Evolutionary conservation across 2,888 invertebrate genomes (phyloP).

Genomic region (Netelia fuscicornis): DNA sequence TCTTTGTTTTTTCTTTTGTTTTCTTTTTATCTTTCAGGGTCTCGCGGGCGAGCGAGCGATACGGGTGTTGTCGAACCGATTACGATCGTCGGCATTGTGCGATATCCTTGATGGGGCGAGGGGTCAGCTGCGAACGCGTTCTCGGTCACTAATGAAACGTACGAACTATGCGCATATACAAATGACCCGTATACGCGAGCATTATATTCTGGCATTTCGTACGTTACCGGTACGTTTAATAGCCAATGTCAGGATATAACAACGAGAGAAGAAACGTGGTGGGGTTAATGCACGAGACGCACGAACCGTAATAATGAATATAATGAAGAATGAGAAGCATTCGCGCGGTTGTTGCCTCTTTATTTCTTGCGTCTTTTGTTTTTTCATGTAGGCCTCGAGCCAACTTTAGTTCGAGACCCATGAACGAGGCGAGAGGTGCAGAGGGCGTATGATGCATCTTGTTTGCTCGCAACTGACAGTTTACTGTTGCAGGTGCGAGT

Average conservation of each 20-base stretch:
- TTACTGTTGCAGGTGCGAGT: constrained; percentile 68
- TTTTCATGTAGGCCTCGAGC: not conserved
- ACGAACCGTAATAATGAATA: too few relatives aligned
- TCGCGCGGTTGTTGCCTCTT: too few relatives aligned
- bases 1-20: not conserved
- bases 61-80: constrained; percentile 57
- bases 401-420: constrained; percentile 27
- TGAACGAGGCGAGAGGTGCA: not conserved
- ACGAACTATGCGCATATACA: constrained; percentile 53
- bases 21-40: too few relatives aligned
- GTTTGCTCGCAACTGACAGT: constrained; percentile 66
- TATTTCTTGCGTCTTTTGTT: not conserved
- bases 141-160: constrained; percentile 51
- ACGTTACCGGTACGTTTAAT: constrained; percentile 52
- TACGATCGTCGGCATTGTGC: not conserved
- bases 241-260: constrained; percentile 32
- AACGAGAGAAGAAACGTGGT: not conserved
- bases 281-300: too few relatives aligned
- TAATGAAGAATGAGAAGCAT: too few relatives aligned
- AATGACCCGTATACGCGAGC: constrained; percentile 64
- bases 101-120: not conserved
- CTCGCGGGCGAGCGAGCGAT: constrained; percentile 10
- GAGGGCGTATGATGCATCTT: constrained; percentile 55
- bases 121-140: constrained; percentile 53
- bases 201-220: constrained; percentile 21